phyloP scores from a whole-genome alignment of 1,140 invertebrate genomes.

The Propsilocerus akamusi region DNA sequence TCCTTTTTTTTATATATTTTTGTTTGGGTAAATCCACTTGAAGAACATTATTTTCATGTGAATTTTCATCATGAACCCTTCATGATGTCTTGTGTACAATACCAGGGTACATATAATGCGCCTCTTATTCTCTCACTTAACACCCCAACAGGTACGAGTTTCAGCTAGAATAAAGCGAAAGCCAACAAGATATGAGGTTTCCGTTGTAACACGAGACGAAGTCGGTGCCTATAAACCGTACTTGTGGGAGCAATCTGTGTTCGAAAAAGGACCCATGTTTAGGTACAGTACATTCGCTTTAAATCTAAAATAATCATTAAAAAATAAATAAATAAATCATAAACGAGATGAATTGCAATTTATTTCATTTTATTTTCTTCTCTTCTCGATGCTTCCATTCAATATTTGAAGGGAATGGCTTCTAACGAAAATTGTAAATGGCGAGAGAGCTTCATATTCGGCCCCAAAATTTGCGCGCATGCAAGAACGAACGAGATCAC shows the following conservation, averaged over 20 bases:
- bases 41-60: too few relatives aligned
- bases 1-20: background rate
- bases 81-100: too few relatives aligned
- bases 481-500: conserved; percentile 75
- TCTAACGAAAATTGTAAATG: conserved; percentile 93
- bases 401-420: conserved; percentile 71
- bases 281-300: conserved; percentile 29
- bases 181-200: conserved; percentile 74
- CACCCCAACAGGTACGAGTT: conserved; percentile 50
- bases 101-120: background rate
- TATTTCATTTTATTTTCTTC: too few relatives aligned
- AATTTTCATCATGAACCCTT: too few relatives aligned
- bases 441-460: conserved; percentile 88
- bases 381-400: background rate
- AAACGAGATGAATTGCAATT: too few relatives aligned
- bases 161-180: conserved; percentile 69
- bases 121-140: background rate
- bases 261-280: conserved; percentile 76
- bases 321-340: background rate
- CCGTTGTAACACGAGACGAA: conserved; percentile 89
- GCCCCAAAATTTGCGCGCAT: conserved; percentile 92
- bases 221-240: conserved; percentile 95
- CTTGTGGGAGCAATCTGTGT: conserved; percentile 82
- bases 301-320: background rate
- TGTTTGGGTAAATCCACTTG: too few relatives aligned